Evolutionary conservation across 1,140 invertebrate genomes (phyloP).

Genomic region (Riptortus pedestris): DNA sequence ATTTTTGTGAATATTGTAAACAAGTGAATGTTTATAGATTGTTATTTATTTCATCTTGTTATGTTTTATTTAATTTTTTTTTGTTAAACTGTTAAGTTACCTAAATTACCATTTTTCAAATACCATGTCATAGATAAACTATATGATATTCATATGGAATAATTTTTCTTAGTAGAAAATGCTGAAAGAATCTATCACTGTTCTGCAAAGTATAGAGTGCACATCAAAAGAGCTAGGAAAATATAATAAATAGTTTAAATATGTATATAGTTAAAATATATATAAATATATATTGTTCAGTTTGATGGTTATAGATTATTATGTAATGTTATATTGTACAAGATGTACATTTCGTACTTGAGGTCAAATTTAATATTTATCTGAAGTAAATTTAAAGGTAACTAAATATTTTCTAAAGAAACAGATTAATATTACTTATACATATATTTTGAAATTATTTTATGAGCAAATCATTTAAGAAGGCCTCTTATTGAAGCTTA

Average conservation of each 20-base stretch:
- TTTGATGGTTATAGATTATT: constrained; percentile 16
- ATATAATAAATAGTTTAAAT: neutral
- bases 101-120: constrained; percentile 11
- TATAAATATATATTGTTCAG: constrained; percentile 17
- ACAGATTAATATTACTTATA: neutral
- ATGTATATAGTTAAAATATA: constrained; percentile 3
- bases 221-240: neutral
- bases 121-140: neutral
- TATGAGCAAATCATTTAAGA: too few species aligned
- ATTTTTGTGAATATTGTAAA: constrained; percentile 1
- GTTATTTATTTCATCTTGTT: constrained; percentile 16
- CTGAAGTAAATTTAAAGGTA: neutral
- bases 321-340: constrained; percentile 15
- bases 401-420: neutral
- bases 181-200: neutral
- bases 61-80: constrained; percentile 15
- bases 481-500: neutral
- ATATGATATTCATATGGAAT: too few species aligned
- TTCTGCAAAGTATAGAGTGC: neutral
- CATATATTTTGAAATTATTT: constrained; percentile 6
- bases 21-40: constrained; percentile 11
- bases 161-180: neutral
- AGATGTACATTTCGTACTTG: neutral
- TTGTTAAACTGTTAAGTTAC: constrained; percentile 14
- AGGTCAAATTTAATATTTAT: neutral